phyloP scores from a whole-genome alignment of 2,797 vertebrate species.

The Pseudochirops cupreus region DNA sequence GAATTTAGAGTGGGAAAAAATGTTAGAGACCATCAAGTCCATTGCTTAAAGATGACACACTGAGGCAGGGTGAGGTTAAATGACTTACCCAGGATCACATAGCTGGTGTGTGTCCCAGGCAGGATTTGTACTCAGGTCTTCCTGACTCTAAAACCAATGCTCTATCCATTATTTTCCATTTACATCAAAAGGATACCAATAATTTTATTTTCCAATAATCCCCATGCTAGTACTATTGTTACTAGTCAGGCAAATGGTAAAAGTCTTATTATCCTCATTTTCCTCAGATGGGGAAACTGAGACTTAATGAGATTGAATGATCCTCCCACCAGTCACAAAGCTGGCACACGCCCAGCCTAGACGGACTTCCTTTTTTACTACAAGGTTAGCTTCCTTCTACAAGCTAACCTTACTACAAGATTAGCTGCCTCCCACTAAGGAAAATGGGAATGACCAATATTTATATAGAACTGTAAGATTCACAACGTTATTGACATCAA shows the following conservation, averaged over 20 bases:
- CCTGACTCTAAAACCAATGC: not conserved
- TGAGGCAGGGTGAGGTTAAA: not conserved
- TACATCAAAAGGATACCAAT: not conserved
- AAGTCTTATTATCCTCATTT: not conserved
- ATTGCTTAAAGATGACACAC: not conserved
- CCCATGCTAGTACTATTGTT: not conserved
- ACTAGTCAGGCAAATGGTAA: not conserved
- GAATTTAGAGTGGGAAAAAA: not conserved
- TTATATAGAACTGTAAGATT: not conserved
- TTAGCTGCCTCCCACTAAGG: not conserved
- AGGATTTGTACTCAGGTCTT: not conserved
- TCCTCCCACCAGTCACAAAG: not conserved
- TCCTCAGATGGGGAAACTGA: not conserved
- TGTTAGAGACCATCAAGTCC: not conserved
- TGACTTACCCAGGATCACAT: not conserved
- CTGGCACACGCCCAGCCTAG: accelerated
- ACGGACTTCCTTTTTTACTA: no score
- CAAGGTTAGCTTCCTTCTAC: no score
- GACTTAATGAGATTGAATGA: not conserved
- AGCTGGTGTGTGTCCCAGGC: not conserved
- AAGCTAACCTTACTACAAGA: no score
- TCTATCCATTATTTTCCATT: not conserved
- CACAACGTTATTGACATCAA: not conserved
- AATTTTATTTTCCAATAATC: not conserved
- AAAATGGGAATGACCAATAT: not conserved